Base-by-base conservation (phyloP, 2,888 invertebrate species). In the Barypeithes pellucidus region DNA sequence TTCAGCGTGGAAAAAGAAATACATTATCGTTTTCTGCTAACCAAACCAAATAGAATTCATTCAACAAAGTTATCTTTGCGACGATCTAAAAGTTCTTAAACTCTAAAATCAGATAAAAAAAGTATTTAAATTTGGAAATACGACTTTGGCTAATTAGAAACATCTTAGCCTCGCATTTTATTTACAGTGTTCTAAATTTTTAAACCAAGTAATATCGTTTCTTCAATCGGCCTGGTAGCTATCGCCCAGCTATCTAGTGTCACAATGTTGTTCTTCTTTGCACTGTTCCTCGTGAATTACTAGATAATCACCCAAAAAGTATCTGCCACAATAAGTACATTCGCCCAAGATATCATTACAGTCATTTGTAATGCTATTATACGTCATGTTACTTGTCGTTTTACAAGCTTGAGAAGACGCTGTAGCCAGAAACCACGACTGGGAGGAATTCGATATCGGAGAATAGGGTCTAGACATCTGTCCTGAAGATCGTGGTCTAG, bases 251-350 rank as follows among this genome's bases (percentile, higher is more conserved):
- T 29, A 29, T 24, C 2, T 24, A 5, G 3, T 3, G 11, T n/a
- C 8, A 50, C 36, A 59, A 50, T 59, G 9, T 3, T 59, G 9
- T 3, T 41, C 67, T 18, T 67, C 39, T 3, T 41, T 20, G 57
- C 79, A 79, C 11, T 68, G 73, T 8, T 76, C 65, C 47, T 80
- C 78, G 39, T 80, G 80, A 3, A 76, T 57, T 3, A 62, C 45
- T n/a, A 79, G 45, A 45, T 75, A 79, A 24, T 78, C 77, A 29
- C 78, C 78, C 24, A 77, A 24, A 60, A 79, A 77, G 57, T 78
- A 80, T 45, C 75, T 73, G 41, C 77, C 76, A 50, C 79, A 79
- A 47, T 72, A 59, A 22, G 61, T 63, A 59, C 80, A 80, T 43
- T 78, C 75, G 22, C 72, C 76, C 4, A 79, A 43, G 12, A 67